These are phyloP conservation scores for Sipha flava DNA, from an alignment of 1,140 invertebrate species.

Conservation along the genomic window DNA sequence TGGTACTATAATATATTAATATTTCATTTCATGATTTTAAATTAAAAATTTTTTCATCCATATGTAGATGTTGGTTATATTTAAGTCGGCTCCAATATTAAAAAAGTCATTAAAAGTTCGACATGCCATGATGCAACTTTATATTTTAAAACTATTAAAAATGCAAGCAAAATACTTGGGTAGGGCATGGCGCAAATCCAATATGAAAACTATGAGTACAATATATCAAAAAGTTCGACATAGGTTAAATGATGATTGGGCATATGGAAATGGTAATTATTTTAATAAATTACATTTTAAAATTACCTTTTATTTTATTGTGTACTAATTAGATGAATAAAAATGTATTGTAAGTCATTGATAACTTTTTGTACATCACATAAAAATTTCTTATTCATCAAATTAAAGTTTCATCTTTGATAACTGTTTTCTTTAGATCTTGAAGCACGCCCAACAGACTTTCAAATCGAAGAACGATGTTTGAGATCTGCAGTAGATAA, in stretches of 20 bases:
- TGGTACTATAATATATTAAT: constrained; percentile 52
- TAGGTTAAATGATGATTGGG: constrained; percentile 98
- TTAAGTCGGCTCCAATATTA: constrained; percentile 97
- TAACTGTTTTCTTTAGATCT: constrained; percentile 54
- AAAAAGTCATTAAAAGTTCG: constrained; percentile 92
- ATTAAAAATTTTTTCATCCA: constrained; percentile 37
- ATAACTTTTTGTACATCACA: too few species aligned
- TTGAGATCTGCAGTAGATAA: constrained; percentile 86
- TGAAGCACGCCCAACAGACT: constrained; percentile 96
- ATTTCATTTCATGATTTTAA: not conserved
- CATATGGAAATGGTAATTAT: constrained; percentile 76
- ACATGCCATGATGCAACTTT: constrained; percentile 96
- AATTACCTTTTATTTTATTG: not conserved
- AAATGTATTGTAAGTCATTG: too few species aligned
- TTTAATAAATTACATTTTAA: not conserved
- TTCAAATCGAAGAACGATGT: constrained; percentile 95
- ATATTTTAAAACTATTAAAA: constrained; percentile 94
- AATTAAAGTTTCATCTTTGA: too few species aligned
- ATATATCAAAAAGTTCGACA: constrained; percentile 96
- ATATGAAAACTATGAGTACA: constrained; percentile 99
- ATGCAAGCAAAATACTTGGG: constrained; percentile 99
- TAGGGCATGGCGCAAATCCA: constrained; percentile 96
- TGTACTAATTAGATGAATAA: not conserved
- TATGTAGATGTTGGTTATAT: constrained; percentile 87
- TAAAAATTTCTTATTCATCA: too few species aligned